Evolutionary conservation across 2,113 vertebrate species (phyloP).

Genomic region (human): GRCh38 chr6:122445501-122446000

Average conservation of each 20-base stretch:
- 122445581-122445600: slow-evolving; percentile 18
- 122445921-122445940: neutral
- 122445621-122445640: neutral
- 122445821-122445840: no score
- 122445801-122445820: no score
- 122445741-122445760: neutral
- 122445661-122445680: neutral
- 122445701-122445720: neutral
- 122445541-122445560: no score
- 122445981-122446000: neutral
- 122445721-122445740: neutral
- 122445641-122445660: neutral
- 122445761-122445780: neutral
- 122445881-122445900: neutral
- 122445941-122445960: neutral
- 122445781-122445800: no score
- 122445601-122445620: no score
- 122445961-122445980: slow-evolving; percentile 19
- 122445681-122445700: neutral
- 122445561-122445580: neutral
- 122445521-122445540: neutral
- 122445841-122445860: no score
- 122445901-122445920: slow-evolving; percentile 3
- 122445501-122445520: neutral
- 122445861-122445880: no score